A percentile compares a stretch with the other conserved stretches of the same genome.
These are phyloP conservation scores for Notarius lentiginosus DNA, from an alignment of 2,113 vertebrate genomes.

Conservation along the genomic window DNA sequence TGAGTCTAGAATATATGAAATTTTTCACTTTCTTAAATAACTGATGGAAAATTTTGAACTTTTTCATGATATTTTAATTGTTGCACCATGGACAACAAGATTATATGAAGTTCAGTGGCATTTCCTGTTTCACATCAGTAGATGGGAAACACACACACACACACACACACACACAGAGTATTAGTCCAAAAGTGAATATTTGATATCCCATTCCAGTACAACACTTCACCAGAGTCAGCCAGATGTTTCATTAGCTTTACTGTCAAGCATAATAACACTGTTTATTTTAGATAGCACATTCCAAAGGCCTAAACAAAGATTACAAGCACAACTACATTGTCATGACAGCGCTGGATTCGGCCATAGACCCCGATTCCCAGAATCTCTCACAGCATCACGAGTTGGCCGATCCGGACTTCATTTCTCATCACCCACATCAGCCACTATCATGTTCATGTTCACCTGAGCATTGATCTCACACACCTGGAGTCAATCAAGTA, in stretches of 20 bases:
- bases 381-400: neutral
- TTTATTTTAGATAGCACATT: constrained; percentile 13
- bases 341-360: neutral
- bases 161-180: neutral
- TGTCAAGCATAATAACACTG: neutral
- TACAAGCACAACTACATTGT: neutral
- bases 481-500: neutral
- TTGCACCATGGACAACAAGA: neutral
- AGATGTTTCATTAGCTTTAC: neutral
- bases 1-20: too few species aligned
- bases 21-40: neutral
- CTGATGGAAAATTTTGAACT: too few species aligned
- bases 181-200: neutral
- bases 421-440: neutral
- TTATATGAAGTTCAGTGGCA: neutral
- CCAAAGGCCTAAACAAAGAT: neutral
- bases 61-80: too few species aligned
- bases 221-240: neutral
- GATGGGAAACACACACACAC: neutral
- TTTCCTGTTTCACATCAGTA: neutral
- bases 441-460: neutral
- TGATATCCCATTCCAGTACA: neutral
- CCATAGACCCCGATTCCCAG: neutral
- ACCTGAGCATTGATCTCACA: neutral
- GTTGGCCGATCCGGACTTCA: neutral